Conservation (phyloP, 2,113 vertebrate species). For the Terrapene triunguis region DNA sequence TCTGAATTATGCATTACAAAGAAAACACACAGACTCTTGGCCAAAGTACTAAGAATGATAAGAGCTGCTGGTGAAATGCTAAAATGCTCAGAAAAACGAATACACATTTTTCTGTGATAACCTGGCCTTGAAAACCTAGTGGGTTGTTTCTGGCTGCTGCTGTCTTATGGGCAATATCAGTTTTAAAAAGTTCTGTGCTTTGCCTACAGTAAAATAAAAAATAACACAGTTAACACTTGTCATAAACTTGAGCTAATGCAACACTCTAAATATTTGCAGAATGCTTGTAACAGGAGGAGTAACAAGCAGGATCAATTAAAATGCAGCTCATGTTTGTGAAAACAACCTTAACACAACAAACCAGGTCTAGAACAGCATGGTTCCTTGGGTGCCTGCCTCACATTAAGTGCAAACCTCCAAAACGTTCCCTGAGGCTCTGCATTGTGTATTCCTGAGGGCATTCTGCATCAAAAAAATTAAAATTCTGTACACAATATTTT, state of each 20-base stretch:
- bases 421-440: too few species aligned
- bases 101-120: neutral
- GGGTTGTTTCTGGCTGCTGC: neutral
- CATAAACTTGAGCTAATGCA: neutral
- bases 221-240: neutral
- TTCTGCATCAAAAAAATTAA: too few species aligned
- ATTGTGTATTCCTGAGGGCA: too few species aligned
- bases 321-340: neutral
- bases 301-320: neutral
- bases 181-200: neutral
- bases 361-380: neutral
- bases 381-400: neutral
- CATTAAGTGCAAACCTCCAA: too few species aligned
- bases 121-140: neutral
- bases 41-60: neutral
- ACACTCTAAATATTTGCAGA: neutral
- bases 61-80: neutral
- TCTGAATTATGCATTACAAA: neutral
- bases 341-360: neutral
- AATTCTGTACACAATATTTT: too few species aligned
- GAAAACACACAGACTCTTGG: neutral
- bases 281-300: neutral
- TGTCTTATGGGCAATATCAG: neutral
- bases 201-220: neutral
- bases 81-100: neutral